Percentiles rank a stretch among this genome's conserved stretches.
These are phyloP conservation scores for Gastrophysa polygoni DNA, from an alignment of 2,888 invertebrate species.

Conservation along the genomic window DNA sequence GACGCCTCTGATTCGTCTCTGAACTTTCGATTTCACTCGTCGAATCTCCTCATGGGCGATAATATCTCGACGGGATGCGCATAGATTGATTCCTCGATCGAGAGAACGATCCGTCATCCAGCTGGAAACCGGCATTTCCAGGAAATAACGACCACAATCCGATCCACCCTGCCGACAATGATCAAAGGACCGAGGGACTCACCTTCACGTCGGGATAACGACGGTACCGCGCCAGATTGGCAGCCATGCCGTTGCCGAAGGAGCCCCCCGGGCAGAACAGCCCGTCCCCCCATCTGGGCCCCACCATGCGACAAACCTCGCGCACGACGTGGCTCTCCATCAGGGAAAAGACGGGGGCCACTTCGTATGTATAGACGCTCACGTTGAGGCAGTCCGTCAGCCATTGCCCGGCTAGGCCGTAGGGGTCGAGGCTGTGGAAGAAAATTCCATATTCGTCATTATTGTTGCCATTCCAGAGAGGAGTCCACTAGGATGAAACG, in stretches of 20 bases:
- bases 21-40: too few species aligned
- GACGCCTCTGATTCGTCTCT: too few species aligned
- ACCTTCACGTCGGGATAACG: slow-evolving; percentile 60
- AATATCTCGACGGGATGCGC: too few species aligned
- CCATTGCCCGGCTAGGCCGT: slow-evolving; percentile 62
- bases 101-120: too few species aligned
- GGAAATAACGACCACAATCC: too few species aligned
- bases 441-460: slow-evolving; percentile 2
- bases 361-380: slow-evolving; percentile 64
- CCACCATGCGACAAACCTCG: slow-evolving; percentile 60
- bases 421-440: slow-evolving; percentile 59
- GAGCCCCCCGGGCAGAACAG: slow-evolving; percentile 66
- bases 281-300: slow-evolving; percentile 59
- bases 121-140: too few species aligned
- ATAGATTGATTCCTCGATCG: too few species aligned
- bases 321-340: slow-evolving; percentile 60
- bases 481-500: too few species aligned
- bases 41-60: too few species aligned
- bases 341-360: slow-evolving; percentile 63
- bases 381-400: slow-evolving; percentile 61
- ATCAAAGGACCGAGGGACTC: slow-evolving; percentile 16
- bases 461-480: too few species aligned
- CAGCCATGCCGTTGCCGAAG: slow-evolving; percentile 63
- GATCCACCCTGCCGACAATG: too few species aligned
- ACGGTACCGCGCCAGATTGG: slow-evolving; percentile 62